Evolutionary conservation across 2,888 invertebrate genomes (phyloP).

Genomic region (Magallana nippona): DNA sequence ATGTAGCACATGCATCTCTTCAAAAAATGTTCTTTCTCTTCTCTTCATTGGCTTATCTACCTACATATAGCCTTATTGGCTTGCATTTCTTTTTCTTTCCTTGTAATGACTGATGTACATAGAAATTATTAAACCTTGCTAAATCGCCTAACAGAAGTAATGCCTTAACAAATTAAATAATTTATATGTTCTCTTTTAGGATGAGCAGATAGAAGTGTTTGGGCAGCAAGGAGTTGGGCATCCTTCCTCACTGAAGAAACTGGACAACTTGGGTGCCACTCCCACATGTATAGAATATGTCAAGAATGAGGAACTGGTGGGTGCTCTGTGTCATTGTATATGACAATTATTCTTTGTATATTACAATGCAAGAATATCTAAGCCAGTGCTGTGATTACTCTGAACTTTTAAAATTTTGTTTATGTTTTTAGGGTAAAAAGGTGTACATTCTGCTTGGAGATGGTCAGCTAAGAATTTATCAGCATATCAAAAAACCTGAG

Average conservation of each 20-base stretch:
- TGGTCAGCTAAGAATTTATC: conserved; percentile 39
- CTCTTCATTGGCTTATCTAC: too few relatives aligned
- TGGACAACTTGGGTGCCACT: conserved; percentile 34
- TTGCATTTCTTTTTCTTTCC: too few relatives aligned
- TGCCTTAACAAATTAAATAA: too few relatives aligned
- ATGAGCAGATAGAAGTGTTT: conserved; percentile 41
- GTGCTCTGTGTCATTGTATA: neutral
- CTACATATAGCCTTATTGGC: too few relatives aligned
- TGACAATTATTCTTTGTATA: too few relatives aligned
- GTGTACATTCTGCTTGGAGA: conserved; percentile 42
- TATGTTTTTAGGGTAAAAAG: conserved; percentile 42
- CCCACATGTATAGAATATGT: conserved; percentile 34
- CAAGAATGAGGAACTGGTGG: neutral
- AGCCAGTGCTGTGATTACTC: too few relatives aligned
- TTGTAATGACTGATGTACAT: too few relatives aligned
- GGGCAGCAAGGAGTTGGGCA: conserved; percentile 36
- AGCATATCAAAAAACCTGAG: conserved; percentile 3
- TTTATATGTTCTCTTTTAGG: neutral
- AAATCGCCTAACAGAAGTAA: too few relatives aligned
- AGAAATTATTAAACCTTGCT: too few relatives aligned
- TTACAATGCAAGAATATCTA: too few relatives aligned
- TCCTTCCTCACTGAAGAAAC: conserved; percentile 9
- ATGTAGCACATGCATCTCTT: too few relatives aligned
- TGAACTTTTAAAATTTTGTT: neutral
- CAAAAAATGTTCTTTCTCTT: too few relatives aligned